phyloP scores from a whole-genome alignment of 2,797 vertebrate species.

The Catostomus latipinnis region DNA sequence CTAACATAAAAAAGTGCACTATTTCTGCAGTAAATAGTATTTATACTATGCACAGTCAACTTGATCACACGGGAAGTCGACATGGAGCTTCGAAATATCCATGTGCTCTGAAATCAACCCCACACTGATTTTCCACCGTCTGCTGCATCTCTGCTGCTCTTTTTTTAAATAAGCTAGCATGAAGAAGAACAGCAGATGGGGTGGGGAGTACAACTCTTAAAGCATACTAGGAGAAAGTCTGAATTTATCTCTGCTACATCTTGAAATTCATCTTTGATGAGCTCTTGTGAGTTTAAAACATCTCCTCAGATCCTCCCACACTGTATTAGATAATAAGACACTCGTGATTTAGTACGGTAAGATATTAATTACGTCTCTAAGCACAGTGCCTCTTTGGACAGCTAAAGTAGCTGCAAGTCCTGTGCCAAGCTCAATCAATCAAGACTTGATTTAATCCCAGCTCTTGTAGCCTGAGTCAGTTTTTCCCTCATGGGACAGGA shows the following conservation, averaged over 20 bases:
- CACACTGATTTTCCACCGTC: constrained; percentile 14
- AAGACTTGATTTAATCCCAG: background rate
- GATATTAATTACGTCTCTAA: background rate
- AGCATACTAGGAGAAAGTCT: constrained; percentile 5
- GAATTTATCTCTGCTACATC: background rate
- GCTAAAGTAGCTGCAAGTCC: background rate
- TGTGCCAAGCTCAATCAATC: background rate
- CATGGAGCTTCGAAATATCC: no score
- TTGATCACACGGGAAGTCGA: no score
- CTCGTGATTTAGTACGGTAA: background rate
- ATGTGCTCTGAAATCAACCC: no score
- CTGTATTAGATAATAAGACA: constrained; percentile 6
- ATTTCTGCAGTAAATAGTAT: no score
- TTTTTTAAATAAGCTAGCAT: constrained; percentile 20
- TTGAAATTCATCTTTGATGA: constrained; percentile 16
- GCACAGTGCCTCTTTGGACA: background rate
- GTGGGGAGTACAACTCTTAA: background rate
- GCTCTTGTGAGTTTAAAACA: constrained; percentile 2
- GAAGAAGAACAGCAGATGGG: constrained; percentile 8
- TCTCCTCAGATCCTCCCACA: background rate
- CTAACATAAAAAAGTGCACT: no score
- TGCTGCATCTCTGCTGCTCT: constrained; percentile 25
- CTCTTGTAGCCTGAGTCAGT: background rate
- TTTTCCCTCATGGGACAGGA: background rate
- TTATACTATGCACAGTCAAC: no score